A percentile compares a stretch with the other conserved stretches of the same genome.
phyloP scores from a whole-genome alignment of 2,888 invertebrate species.

The Cistogaster globosa region DNA sequence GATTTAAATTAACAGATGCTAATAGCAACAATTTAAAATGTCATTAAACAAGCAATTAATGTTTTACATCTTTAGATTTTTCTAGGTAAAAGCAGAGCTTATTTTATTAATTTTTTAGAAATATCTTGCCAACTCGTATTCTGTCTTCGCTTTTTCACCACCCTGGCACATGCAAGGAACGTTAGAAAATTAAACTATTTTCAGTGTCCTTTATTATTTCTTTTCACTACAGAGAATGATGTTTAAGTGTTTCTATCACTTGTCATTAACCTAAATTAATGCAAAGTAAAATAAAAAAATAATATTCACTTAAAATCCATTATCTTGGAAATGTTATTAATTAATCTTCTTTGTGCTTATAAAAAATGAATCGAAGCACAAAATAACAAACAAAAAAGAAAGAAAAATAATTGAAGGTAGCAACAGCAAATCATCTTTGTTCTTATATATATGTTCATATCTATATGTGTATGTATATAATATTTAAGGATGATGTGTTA shows the following conservation, averaged over 20 bases:
- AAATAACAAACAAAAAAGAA: neutral
- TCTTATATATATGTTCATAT: neutral
- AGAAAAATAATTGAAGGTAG: slow-evolving; percentile 26
- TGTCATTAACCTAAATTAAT: slow-evolving; percentile 49
- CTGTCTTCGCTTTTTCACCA: too few species aligned
- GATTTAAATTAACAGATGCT: too few species aligned
- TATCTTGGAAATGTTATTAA: slow-evolving; percentile 39
- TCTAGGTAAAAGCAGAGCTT: too few species aligned
- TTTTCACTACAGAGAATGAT: neutral
- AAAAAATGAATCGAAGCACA: slow-evolving; percentile 16
- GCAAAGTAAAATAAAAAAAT: slow-evolving; percentile 22
- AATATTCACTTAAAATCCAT: slow-evolving; percentile 38
- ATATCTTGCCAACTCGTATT: too few species aligned
- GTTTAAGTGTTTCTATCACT: slow-evolving; percentile 4
- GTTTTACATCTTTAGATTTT: too few species aligned
- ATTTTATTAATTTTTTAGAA: too few species aligned
- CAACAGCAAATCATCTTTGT: slow-evolving; percentile 47
- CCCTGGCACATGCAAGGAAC: too few species aligned
- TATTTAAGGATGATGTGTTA: slow-evolving; percentile 14
- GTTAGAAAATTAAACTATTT: too few species aligned
- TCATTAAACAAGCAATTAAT: too few species aligned
- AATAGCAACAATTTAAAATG: too few species aligned
- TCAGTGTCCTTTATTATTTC: neutral
- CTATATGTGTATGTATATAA: neutral
- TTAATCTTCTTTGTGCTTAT: slow-evolving; percentile 50